A percentile compares a stretch with the other conserved stretches of the same genome.
phyloP scores from a whole-genome alignment of 2,113 vertebrate genomes.

The Menura novaehollandiae region DNA sequence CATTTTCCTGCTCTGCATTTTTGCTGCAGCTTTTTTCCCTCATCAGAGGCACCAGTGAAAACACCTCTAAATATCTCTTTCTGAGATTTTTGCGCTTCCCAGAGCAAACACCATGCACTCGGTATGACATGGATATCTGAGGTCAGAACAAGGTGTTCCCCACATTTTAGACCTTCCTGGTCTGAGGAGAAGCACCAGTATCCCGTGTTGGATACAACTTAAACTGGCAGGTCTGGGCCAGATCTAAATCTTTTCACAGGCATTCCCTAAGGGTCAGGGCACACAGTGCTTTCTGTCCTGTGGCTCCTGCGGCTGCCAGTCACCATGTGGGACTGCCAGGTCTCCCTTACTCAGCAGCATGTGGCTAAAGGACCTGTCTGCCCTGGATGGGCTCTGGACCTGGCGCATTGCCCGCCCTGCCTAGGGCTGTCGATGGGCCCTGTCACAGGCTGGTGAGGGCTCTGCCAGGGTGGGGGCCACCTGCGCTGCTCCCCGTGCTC shows the following conservation, averaged over 20 bases:
- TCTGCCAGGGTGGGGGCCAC: background rate
- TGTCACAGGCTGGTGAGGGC: background rate
- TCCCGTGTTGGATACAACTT: background rate
- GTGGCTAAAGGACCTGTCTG: background rate
- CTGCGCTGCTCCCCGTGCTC: background rate
- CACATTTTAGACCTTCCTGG: background rate
- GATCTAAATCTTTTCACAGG: background rate
- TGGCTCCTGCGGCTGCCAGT: background rate
- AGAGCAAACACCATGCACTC: background rate
- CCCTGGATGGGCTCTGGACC: background rate
- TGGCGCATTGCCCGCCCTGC: background rate
- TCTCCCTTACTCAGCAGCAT: accelerated
- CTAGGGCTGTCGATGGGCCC: background rate
- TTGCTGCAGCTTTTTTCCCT: background rate
- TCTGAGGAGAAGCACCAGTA: background rate
- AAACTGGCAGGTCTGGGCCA: background rate
- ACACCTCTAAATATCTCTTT: background rate
- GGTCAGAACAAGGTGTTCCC: background rate
- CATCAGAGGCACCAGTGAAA: background rate
- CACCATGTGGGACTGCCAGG: background rate
- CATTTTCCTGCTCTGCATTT: background rate
- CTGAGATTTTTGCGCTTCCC: background rate
- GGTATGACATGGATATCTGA: accelerated
- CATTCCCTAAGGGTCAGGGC: accelerated
- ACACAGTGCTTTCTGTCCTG: accelerated